phyloP scores from a whole-genome alignment of 2,113 vertebrate genomes.

The Cavia aperea region DNA sequence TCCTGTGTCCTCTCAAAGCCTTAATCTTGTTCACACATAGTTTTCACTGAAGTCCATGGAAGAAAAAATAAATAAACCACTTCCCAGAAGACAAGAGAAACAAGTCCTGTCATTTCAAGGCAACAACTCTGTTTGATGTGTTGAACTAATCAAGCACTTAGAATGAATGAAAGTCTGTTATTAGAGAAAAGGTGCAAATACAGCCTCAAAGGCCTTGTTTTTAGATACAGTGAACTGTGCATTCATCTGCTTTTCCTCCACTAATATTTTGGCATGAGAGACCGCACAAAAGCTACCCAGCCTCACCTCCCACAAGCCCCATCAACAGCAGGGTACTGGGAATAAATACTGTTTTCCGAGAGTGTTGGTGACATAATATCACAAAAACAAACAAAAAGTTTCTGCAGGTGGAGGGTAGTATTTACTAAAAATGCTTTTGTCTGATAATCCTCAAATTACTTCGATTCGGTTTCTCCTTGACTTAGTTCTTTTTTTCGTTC shows the following conservation, averaged over 20 bases:
- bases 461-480: neutral
- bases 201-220: neutral
- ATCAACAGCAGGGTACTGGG: neutral
- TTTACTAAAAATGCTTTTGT: neutral
- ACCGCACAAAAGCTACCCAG: neutral
- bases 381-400: neutral
- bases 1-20: neutral
- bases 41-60: neutral
- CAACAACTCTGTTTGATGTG: neutral
- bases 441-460: neutral
- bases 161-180: neutral
- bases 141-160: neutral
- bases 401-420: neutral
- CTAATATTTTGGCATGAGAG: neutral
- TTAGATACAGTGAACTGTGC: neutral
- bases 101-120: neutral
- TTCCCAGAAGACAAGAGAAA: neutral
- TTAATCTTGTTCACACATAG: neutral
- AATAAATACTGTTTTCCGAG: conserved; percentile 1
- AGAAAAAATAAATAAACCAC: neutral
- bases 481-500: neutral
- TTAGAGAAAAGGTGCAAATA: neutral
- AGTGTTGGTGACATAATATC: neutral
- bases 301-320: fast-evolving
- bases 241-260: neutral